Evolutionary conservation across 2,797 vertebrate species (phyloP).

Genomic region (Odontamblyopus lacepedii): DNA sequence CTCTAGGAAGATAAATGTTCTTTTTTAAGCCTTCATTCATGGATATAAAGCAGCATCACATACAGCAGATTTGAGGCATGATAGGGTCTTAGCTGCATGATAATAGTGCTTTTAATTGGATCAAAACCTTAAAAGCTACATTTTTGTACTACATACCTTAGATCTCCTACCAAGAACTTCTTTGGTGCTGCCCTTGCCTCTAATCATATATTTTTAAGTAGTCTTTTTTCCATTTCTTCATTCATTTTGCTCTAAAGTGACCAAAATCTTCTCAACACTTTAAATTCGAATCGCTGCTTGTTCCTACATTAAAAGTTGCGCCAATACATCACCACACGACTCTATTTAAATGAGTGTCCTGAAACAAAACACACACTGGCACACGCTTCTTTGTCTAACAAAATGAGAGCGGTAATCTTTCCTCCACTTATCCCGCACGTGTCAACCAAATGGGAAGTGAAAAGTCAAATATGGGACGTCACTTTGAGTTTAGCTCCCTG

Average conservation of each 20-base stretch:
- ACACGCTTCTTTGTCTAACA: constrained; percentile 60
- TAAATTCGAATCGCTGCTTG: not conserved
- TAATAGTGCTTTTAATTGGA: too few species aligned
- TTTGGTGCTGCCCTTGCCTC: not conserved
- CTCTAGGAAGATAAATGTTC: too few species aligned
- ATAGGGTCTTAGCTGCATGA: too few species aligned
- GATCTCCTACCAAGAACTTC: too few species aligned
- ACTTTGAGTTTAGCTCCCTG: constrained; percentile 72
- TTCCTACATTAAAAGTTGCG: constrained; percentile 27
- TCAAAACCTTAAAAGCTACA: too few species aligned
- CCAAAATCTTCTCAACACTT: not conserved
- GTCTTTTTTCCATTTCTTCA: not conserved
- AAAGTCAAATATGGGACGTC: constrained; percentile 78
- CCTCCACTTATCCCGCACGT: constrained; percentile 64
- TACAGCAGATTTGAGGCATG: too few species aligned
- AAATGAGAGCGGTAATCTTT: constrained; percentile 67
- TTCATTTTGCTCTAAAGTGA: not conserved
- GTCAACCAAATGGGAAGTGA: constrained; percentile 75
- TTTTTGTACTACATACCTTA: too few species aligned
- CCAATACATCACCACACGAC: constrained; percentile 24
- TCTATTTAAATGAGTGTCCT: constrained; percentile 35
- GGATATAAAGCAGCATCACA: too few species aligned
- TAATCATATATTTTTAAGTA: not conserved
- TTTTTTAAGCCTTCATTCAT: too few species aligned
- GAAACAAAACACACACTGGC: constrained; percentile 49